Evolutionary conservation across 1,140 invertebrate species (phyloP).

Genomic region (Papilio polytes): DNA sequence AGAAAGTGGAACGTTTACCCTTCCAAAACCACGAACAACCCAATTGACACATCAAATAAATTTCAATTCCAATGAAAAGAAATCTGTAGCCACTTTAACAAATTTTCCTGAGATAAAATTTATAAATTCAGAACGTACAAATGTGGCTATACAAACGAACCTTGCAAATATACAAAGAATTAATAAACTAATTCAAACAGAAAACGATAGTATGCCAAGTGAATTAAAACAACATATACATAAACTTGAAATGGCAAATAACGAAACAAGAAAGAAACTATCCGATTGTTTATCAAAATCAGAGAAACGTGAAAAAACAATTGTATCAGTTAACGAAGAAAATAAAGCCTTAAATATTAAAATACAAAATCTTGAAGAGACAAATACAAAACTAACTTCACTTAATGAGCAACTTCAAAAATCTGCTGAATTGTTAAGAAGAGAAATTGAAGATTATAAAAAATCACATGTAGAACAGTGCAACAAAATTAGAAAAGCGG

Average conservation of each 20-base stretch:
- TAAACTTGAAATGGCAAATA: constrained; percentile 50
- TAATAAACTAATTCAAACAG: constrained; percentile 61
- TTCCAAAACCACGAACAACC: constrained; percentile 54
- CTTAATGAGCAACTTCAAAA: constrained; percentile 54
- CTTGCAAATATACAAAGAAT: constrained; percentile 33
- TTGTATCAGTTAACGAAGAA: constrained; percentile 58
- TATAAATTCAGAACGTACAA: constrained; percentile 38
- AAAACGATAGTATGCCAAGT: constrained; percentile 49
- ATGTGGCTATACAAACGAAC: constrained; percentile 58
- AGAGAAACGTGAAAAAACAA: constrained; percentile 55
- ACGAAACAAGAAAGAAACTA: constrained; percentile 55
- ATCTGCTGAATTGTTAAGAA: constrained; percentile 56
- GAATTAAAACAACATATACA: constrained; percentile 53
- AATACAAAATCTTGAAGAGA: constrained; percentile 57
- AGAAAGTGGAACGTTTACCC: constrained; percentile 67
- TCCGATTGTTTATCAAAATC: constrained; percentile 50
- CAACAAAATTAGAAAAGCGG: constrained; percentile 49
- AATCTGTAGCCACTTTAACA: constrained; percentile 44
- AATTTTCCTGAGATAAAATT: constrained; percentile 11
- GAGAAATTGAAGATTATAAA: constrained; percentile 58
- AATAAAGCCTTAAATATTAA: constrained; percentile 54
- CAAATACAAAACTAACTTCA: constrained; percentile 59
- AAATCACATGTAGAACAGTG: constrained; percentile 49
- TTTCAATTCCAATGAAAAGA: constrained; percentile 30
- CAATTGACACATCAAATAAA: constrained; percentile 32